These are phyloP conservation scores for Pseudorasbora parva DNA, from an alignment of 2,113 vertebrate species.

Conservation along the genomic window DNA sequence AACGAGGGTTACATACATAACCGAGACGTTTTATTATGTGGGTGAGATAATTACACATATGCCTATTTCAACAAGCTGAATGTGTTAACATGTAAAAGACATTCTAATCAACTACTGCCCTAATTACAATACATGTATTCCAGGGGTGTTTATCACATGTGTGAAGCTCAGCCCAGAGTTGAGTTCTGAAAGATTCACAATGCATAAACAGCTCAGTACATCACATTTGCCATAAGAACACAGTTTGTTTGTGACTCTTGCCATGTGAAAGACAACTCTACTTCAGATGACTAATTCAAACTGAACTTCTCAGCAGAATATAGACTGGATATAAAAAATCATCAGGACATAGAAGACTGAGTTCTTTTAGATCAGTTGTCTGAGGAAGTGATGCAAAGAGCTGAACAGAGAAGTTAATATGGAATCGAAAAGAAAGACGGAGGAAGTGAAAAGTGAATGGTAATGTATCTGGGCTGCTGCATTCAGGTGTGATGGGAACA, in stretches of 20 bases:
- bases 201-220: background rate
- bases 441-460: conserved; percentile 20
- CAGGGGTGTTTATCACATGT: background rate
- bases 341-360: background rate
- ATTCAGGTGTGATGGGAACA: conserved; percentile 25
- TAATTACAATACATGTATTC: background rate
- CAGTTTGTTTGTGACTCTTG: background rate
- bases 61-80: background rate
- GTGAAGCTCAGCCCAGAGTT: background rate
- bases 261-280: background rate
- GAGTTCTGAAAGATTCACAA: background rate
- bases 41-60: background rate
- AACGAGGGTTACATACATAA: too few relatives aligned
- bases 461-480: background rate
- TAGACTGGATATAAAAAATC: conserved; percentile 5
- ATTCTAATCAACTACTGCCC: background rate
- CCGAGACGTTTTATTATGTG: background rate
- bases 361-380: background rate
- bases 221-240: background rate
- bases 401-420: conserved; percentile 2
- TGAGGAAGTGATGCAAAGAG: conserved; percentile 11
- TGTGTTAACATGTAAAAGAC: background rate
- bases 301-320: background rate
- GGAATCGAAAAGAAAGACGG: conserved; percentile 49
- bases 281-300: background rate